Conservation (phyloP, 2,113 vertebrate genomes). For the Poeciliopsis occidentalis region DNA sequence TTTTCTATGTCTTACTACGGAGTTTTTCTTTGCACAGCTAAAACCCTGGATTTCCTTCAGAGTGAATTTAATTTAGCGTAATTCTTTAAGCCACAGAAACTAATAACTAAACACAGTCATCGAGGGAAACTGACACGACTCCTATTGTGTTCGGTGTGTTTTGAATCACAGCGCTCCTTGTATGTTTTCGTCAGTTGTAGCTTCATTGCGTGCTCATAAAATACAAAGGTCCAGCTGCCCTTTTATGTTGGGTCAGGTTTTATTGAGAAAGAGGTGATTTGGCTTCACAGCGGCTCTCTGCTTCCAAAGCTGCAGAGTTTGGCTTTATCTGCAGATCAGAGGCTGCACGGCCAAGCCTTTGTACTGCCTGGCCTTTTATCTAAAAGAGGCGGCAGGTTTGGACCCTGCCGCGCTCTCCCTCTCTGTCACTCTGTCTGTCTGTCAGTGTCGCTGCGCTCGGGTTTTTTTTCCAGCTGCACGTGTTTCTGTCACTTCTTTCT, state of each 20-base stretch:
- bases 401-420: conserved; percentile 36
- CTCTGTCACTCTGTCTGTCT: conserved; percentile 59
- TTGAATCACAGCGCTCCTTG: conserved; percentile 39
- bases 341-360: conserved; percentile 67
- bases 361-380: conserved; percentile 71
- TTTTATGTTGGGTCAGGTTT: conserved; percentile 70
- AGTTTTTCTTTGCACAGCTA: background rate
- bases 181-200: conserved; percentile 20
- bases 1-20: background rate
- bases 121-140: conserved; percentile 11
- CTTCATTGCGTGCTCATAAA: conserved; percentile 62
- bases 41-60: background rate
- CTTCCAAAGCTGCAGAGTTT: conserved; percentile 65
- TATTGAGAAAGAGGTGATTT: conserved; percentile 67
- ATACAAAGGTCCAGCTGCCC: conserved; percentile 68
- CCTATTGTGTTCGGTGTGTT: conserved; percentile 34
- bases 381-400: conserved; percentile 59
- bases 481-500: conserved; percentile 41
- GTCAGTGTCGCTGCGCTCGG: conserved; percentile 43
- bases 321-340: conserved; percentile 76
- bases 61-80: conserved; percentile 4
- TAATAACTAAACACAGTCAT: conserved; percentile 10
- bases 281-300: conserved; percentile 60
- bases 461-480: conserved; percentile 36
- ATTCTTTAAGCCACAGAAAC: conserved; percentile 1